Conservation (phyloP, 2,113 vertebrate species). For the Bagarius yarrelli region DNA sequence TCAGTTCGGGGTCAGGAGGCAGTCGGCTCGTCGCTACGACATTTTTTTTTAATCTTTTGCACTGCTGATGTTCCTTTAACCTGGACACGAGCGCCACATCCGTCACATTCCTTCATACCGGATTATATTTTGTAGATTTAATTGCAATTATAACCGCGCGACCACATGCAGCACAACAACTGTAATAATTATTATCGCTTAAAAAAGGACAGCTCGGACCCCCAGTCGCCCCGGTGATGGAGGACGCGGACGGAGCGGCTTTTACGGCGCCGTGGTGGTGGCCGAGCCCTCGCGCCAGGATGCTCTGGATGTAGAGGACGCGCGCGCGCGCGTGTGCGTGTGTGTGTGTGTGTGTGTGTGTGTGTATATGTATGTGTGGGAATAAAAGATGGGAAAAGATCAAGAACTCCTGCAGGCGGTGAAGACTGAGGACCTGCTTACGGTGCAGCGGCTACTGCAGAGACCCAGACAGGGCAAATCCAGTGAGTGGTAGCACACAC, state of each 20-base stretch:
- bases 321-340: slow-evolving; percentile 54
- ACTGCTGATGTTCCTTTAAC: slow-evolving; percentile 27
- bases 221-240: slow-evolving; percentile 29
- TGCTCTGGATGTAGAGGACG: slow-evolving; percentile 52
- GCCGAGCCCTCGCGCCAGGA: slow-evolving; percentile 28
- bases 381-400: slow-evolving; percentile 89
- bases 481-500: slow-evolving; percentile 77
- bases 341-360: slow-evolving; percentile 53
- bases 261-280: slow-evolving; percentile 24
- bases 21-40: background rate
- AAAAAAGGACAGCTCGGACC: background rate
- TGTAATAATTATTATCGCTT: background rate
- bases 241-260: slow-evolving; percentile 33
- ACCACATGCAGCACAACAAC: background rate
- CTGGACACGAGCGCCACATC: background rate
- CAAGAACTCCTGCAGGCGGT: slow-evolving; percentile 96
- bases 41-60: background rate
- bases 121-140: background rate
- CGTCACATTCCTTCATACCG: background rate
- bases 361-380: slow-evolving; percentile 58
- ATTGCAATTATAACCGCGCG: background rate
- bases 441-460: slow-evolving; percentile 92
- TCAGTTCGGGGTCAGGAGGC: slow-evolving; percentile 39
- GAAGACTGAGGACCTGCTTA: slow-evolving; percentile 91
- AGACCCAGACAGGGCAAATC: slow-evolving; percentile 93